Percentiles rank a stretch among this genome's conserved stretches.
These are phyloP conservation scores for Melinaea menophilus DNA, from an alignment of 2,888 invertebrate species.

Conservation along the genomic window DNA sequence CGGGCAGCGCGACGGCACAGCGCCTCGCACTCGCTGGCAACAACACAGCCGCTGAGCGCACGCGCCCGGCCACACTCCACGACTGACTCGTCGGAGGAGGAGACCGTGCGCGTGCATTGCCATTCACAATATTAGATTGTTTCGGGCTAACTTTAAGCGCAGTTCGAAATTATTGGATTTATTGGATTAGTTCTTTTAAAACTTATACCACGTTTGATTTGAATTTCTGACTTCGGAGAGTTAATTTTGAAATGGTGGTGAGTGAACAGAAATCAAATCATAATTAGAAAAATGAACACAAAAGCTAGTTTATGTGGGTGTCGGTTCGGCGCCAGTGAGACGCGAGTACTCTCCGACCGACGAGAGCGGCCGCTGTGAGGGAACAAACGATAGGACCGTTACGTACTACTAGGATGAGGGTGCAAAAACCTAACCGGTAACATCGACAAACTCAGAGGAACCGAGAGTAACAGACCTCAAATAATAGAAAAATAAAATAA, in stretches of 20 bases:
- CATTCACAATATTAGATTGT: no score
- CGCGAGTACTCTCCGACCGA: constrained; percentile 1
- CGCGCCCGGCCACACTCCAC: not conserved
- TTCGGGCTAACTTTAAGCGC: no score
- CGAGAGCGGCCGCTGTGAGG: not conserved
- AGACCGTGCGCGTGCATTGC: no score
- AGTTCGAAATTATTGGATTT: no score
- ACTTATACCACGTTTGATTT: no score
- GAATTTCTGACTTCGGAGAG: not conserved
- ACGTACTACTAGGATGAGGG: constrained; percentile 46
- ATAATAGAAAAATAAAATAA: constrained; percentile 42
- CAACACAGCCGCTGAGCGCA: constrained; percentile 35
- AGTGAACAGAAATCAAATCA: constrained; percentile 40
- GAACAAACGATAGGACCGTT: constrained; percentile 18
- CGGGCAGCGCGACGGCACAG: constrained; percentile 50
- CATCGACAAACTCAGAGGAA: constrained; percentile 43
- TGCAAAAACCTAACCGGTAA: constrained; percentile 56
- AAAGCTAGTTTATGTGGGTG: constrained; percentile 19
- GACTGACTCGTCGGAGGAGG: not conserved
- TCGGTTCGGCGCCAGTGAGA: not conserved
- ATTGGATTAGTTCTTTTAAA: no score
- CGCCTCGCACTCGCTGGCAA: constrained; percentile 68
- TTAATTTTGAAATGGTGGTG: constrained; percentile 39
- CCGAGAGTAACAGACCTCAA: constrained; percentile 45
- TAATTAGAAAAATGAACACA: constrained; percentile 31